A percentile compares a stretch with the other conserved stretches of the same genome.
phyloP scores from a whole-genome alignment of 2,888 invertebrate species.

The Protophormia terraenovae region DNA sequence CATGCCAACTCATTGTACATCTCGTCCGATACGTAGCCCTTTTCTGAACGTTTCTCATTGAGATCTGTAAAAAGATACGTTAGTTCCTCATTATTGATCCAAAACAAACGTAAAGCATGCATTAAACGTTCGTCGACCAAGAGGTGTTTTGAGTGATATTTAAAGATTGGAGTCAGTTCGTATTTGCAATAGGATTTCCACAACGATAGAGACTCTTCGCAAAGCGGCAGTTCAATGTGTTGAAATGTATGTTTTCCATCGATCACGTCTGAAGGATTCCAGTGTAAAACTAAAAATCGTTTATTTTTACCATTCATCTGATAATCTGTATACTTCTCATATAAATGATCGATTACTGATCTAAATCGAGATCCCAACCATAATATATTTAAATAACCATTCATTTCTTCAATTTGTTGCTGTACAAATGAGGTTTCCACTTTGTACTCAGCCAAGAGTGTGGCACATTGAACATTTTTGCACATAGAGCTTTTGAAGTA shows the following conservation, averaged over 20 bases:
- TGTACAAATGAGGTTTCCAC: slow-evolving; percentile 83
- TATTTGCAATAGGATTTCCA: slow-evolving; percentile 84
- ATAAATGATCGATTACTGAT: slow-evolving; percentile 79
- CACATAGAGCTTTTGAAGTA: slow-evolving; percentile 71
- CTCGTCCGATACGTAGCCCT: neutral
- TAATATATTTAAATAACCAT: slow-evolving; percentile 84
- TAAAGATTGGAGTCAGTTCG: slow-evolving; percentile 86
- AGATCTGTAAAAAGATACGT: slow-evolving; percentile 25
- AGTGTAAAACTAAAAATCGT: slow-evolving; percentile 85
- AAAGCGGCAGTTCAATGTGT: slow-evolving; percentile 85
- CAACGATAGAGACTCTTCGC: slow-evolving; percentile 80
- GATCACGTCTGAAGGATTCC: slow-evolving; percentile 86
- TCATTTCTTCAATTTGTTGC: slow-evolving; percentile 83
- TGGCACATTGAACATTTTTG: slow-evolving; percentile 77
- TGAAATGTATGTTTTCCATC: slow-evolving; percentile 82
- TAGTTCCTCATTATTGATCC: slow-evolving; percentile 68
- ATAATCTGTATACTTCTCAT: slow-evolving; percentile 66
- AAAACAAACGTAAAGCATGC: slow-evolving; percentile 72
- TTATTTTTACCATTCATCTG: slow-evolving; percentile 67
- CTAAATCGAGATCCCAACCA: slow-evolving; percentile 86
- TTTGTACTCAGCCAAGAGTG: slow-evolving; percentile 82
- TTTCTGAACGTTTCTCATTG: slow-evolving; percentile 18
- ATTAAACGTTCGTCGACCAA: slow-evolving; percentile 76
- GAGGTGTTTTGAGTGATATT: slow-evolving; percentile 85
- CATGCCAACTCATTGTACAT: slow-evolving; percentile 83